Base-by-base conservation (phyloP, 2,113 vertebrate species). In the Rhegmatorhina hoffmannsi region DNA sequence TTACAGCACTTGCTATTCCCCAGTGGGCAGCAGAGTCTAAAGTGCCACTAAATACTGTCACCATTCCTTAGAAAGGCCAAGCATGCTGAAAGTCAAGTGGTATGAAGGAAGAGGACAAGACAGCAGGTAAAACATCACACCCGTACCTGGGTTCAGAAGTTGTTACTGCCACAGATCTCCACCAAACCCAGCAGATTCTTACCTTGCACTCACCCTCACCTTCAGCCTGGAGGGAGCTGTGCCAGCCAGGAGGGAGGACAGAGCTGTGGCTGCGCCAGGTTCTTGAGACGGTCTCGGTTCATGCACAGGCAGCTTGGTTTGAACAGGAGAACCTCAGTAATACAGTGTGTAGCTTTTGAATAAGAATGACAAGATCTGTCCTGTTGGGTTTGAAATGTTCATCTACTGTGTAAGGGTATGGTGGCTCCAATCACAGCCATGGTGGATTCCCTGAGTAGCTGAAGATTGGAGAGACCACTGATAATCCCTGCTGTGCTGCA, bases 91-190 rank as follows among this genome's bases (percentile, higher is more conserved):
- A 58, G 13, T 43, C 64, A 59, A 67, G 56, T 8, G 21, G 40
- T 18, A 77, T 56, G 63, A 85, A 66, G 31, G 25, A 60, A 52
- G n/a, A 59, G 33, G 21, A 76, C n/a, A 52, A 63, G 17, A 20
- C 1, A 13, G 10, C 26, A 77, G 11, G 5, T 34, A 21, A 47
- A 78, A 59, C 11, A 6, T 47, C 73, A 43, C 3, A 33, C 24
- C 13, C 0, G 0, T 20, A 47, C 7, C 29, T 34, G 18, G 20
- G 28, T 28, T 78, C 6, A 0, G 17, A 31, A 70, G 15, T 4
- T 21, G 13, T 36, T 66, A 28, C 1, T 47, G 68, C 56, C 69
- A 34, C 6, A 50, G 47, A 44, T 7, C 24, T 67, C 44, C 25
- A 59, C 20, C 3, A 46, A 72, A 40, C 36, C 14, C 33, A 73